Base-by-base conservation (phyloP, 2,797 vertebrate species). In the Martes flavigula region DNA sequence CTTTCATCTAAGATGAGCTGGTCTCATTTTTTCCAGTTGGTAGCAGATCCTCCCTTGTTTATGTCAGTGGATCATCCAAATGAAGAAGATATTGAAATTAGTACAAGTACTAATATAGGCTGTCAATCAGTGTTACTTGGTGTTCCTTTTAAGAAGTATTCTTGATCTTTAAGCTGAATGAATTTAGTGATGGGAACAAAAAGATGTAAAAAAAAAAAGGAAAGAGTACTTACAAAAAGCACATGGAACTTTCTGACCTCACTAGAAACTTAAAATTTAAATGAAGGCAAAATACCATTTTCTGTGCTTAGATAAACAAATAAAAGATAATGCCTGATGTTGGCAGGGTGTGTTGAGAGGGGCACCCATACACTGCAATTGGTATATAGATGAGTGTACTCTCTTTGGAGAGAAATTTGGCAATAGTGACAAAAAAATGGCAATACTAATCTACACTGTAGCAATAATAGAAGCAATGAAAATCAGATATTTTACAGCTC, bases 151-250 rank as follows among this genome's bases (percentile, higher is more conserved):
- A 77, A 92, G n/a, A 95, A 3, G 2, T 62, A 89, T 93, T 38
- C 8, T 51, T 91, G 18, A 81, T 35, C 3, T 51, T 79, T 90
- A 66, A 85, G 43, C 66, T 35, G 14, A 92, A 90, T 73, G 14
- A 25, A 54, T 87, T 96, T 35, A 54, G 89, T 96, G 35, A 75
- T 93, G 48, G 21, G 9, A 86, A 92, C 40, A 94, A 94, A 90
- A 90, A 64, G 20, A 40, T 88, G 30, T 30, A 73, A 64, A 89
- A 93, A 91, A 72, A 15, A 88, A 90, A 43, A 51, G 12, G 27
- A 85, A 90, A 56, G 40, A 64, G 9, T 46, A 54, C 7, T 87
- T 94, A 62, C n/a, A 62, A 87, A 94, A 91, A 88, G 38, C 6
- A 46, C 17, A 48, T 25, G 30, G 4, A 88, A 70, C 9, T 83